Conservation (phyloP, 2,797 vertebrate genomes). For the Leuciscus waleckii region DNA sequence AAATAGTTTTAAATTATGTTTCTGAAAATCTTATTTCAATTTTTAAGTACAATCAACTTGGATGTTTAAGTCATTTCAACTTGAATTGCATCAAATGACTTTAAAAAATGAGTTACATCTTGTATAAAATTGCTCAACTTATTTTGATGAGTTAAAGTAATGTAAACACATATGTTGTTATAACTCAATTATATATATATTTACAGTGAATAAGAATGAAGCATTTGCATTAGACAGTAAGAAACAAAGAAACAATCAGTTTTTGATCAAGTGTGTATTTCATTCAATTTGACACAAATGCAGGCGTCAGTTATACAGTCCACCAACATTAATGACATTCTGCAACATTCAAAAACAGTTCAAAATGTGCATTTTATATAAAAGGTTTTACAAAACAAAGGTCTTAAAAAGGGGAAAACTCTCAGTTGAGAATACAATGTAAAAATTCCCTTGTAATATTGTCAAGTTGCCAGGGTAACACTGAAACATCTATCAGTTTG, state of each 20-base stretch:
- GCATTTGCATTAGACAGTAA: not conserved
- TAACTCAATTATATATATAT: no score
- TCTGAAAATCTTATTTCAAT: not conserved
- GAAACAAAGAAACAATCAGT: conserved; percentile 13
- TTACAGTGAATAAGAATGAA: not conserved
- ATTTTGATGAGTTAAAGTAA: no score
- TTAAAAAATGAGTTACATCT: no score
- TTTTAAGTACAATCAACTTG: no score
- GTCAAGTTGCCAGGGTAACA: conserved; percentile 71
- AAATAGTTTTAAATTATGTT: not conserved
- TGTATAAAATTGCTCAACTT: no score
- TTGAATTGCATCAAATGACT: no score
- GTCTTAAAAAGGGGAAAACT: conserved; percentile 61
- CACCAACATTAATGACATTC: conserved; percentile 15
- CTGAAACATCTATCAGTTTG: conserved; percentile 44
- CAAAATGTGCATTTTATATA: conserved; percentile 65
- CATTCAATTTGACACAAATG: conserved; percentile 46
- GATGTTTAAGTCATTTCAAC: no score
- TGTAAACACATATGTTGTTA: no score
- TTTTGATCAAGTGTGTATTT: conserved; percentile 52
- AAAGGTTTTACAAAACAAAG: conserved; percentile 72
- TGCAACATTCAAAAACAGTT: conserved; percentile 48
- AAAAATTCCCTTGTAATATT: conserved; percentile 54
- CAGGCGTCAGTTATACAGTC: conserved; percentile 33
- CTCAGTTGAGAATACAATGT: conserved; percentile 61